Evolutionary conservation across 1,140 invertebrate species (phyloP).

Genomic region (Pristionchus pacificus): DNA sequence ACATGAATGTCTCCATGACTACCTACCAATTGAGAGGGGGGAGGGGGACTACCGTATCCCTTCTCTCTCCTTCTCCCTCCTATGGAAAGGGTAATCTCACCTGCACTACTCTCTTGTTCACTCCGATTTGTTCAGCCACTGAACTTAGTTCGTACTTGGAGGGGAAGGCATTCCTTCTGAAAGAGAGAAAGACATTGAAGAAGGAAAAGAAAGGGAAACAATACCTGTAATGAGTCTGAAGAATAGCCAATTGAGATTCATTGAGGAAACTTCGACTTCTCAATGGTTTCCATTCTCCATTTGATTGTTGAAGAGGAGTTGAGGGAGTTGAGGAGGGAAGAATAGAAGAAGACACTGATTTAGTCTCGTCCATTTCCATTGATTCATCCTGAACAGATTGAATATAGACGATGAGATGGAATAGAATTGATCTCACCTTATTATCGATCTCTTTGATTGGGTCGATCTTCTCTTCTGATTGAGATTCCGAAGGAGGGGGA

Average conservation of each 20-base stretch:
- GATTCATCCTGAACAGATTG: not conserved
- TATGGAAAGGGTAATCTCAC: conserved; percentile 13
- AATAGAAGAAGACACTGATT: no score
- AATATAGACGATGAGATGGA: not conserved
- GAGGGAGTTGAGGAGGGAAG: no score
- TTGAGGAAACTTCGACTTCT: conserved; percentile 85
- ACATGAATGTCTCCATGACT: no score
- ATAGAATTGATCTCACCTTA: not conserved
- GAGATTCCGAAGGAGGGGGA: not conserved
- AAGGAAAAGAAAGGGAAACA: not conserved
- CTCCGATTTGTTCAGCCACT: conserved; percentile 81
- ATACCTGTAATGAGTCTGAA: conserved; percentile 64
- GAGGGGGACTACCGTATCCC: no score
- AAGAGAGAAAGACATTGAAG: conserved; percentile 66
- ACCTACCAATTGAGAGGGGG: no score
- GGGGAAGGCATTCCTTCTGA: conserved; percentile 80
- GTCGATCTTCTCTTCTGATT: conserved; percentile 3
- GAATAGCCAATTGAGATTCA: conserved; percentile 78
- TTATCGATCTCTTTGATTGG: conserved; percentile 3
- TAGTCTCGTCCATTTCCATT: not conserved
- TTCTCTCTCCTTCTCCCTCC: not conserved
- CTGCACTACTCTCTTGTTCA: conserved; percentile 87
- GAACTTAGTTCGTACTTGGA: conserved; percentile 84
- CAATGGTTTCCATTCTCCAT: conserved; percentile 41
- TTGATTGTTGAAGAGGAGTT: no score